Base-by-base conservation (phyloP, 2,113 vertebrate species). In the Andinoacara biseriatus region DNA sequence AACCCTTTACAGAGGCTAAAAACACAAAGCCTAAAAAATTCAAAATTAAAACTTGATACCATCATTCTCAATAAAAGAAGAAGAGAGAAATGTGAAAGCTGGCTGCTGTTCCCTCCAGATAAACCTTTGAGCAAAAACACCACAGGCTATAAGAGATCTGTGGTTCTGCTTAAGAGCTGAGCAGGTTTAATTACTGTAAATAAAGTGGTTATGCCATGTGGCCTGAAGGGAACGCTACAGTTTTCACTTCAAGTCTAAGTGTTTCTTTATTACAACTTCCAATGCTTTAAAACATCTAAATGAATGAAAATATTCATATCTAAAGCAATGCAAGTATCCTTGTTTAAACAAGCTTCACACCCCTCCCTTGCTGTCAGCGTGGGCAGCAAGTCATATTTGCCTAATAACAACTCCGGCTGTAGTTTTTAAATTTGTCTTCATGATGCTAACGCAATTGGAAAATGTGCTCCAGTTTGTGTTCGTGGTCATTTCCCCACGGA, bases 111-210 rank as follows among this genome's bases (percentile, higher is more conserved):
- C 86, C 89, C 86, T 88, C 83, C 86, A 79, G 90, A 85, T 84
- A 90, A 86, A 87, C 74, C 87, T 92, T 40, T 86, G 69, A 91
- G 90, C 83, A 54, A 86, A 90, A 91, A 63, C 88, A 89, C 92
- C 91, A 84, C 82, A 58, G 90, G 93, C 91, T 90, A 89, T 59
- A 65, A 78, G 79, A 69, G 88, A 84, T 72, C 38, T 88, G 87
- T 87, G 86, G 91, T 86, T 91, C 87, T 90, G 86, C 88, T 89
- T 91, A 92, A 89, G 79, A 92, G 88, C 88, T 65, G 82, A 85
- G 87, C 77, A 80, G 83, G 85, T 93, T 91, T 90, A 93, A 94
- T 94, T 89, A 93, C 83, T 91, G 83, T 89, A 89, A 91, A 90
- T 90, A 93, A 92, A 92, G 76, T 80, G 85, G 89, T 90, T 91